Evolutionary conservation across 1,140 invertebrate species (phyloP), one percentile per base, ranked within the genome.

Genomic region (Euura lappo): DNA sequence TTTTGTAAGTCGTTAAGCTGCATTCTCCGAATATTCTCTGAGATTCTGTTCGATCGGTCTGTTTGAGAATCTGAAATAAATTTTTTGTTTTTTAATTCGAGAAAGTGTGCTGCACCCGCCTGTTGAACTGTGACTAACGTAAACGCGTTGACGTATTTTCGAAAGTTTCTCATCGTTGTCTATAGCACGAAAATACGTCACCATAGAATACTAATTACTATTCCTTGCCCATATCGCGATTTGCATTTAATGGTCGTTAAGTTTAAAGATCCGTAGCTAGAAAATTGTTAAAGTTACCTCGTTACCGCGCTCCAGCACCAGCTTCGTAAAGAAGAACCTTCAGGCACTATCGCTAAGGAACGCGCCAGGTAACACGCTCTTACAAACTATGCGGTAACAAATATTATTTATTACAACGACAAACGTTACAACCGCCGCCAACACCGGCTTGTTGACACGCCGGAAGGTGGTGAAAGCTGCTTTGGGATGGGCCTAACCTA

Each of bases 331-430:
- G 10, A 60, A 60, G 51, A 60, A 60, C 8, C 51, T 60, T 11
- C 51, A 1, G 28, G 28, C 28, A 28, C 28, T 28, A 1, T 28
- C 28, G 28, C 28, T 28, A 28, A 28, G 28, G 28, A 28, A 28
- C 28, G 28, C 28, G 28, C 28, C 28, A 28, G 28, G 28, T 28
- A 28, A 28, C 28, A 28, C 28, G 28, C 28, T 28, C 28, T 28
- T 28, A 28, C 28, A 28, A 28, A 28, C 51, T 60, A 8, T n/a
- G 2, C 51, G 6, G 51, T 60, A n/a, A 60, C 51, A 11, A 60
- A 60, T 60, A 11, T 60, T 60, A 60, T 60, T 60, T 60, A 60
- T 60, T n/a, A 11, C 51, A 60, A 60, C 10, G 51, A 60, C 51
- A 60, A 60, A 60, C 51, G 51, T 5, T 60, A 60, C 51, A 60